These are phyloP conservation scores for Steinernema feltiae DNA, from an alignment of 1,140 invertebrate genomes.

Conservation along the genomic window DNA sequence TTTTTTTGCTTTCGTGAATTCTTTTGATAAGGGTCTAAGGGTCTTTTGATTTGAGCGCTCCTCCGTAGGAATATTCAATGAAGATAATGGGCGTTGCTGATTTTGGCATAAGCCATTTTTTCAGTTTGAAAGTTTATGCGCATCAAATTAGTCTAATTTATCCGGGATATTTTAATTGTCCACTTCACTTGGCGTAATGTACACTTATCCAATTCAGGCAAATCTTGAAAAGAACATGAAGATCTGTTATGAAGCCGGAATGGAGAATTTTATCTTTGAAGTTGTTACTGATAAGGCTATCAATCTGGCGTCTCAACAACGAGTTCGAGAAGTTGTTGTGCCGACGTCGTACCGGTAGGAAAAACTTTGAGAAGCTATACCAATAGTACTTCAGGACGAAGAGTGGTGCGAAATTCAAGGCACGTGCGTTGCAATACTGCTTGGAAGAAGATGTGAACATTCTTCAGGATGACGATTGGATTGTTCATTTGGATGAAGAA, in stretches of 20 bases:
- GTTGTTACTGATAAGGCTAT: conserved; percentile 87
- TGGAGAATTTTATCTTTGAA: conserved; percentile 94
- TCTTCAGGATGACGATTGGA: conserved; percentile 78
- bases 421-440: conserved; percentile 88
- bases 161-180: too few relatives aligned
- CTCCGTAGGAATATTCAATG: too few relatives aligned
- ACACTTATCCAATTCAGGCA: too few relatives aligned
- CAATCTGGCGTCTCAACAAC: conserved; percentile 68
- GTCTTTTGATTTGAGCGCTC: too few relatives aligned
- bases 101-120: too few relatives aligned
- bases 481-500: conserved; percentile 95
- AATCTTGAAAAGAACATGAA: conserved; percentile 84
- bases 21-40: too few relatives aligned
- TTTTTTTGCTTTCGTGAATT: neutral
- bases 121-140: too few relatives aligned
- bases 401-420: conserved; percentile 86
- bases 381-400: conserved; percentile 65
- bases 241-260: conserved; percentile 76
- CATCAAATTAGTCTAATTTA: too few relatives aligned
- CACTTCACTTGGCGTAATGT: too few relatives aligned
- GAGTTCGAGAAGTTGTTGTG: conserved; percentile 53
- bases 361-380: conserved; percentile 8
- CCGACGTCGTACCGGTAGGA: conserved; percentile 42
- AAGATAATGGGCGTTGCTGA: too few relatives aligned
- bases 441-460: conserved; percentile 72